Evolutionary conservation across 2,888 invertebrate genomes (phyloP).

Genomic region (Suillia variegata): DNA sequence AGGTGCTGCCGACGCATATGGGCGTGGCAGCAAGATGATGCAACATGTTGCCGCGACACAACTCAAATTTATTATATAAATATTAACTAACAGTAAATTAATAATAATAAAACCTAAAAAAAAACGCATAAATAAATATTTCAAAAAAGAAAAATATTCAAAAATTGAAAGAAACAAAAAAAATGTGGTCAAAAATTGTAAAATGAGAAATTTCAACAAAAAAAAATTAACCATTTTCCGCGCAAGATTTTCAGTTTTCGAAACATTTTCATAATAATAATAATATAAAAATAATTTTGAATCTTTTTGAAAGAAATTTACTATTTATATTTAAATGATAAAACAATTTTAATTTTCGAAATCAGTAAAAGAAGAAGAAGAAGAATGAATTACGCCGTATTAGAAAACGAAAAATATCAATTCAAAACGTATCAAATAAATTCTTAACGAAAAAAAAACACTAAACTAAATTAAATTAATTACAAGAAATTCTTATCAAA

Average conservation of each 20-base stretch:
- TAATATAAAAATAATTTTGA: no score
- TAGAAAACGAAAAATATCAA: not conserved
- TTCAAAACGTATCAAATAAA: conserved; percentile 18
- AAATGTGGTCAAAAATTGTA: conserved; percentile 1
- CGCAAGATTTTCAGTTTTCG: no score
- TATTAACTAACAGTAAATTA: no score
- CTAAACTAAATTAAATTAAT: no score
- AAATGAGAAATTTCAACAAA: not conserved
- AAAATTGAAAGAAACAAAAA: not conserved
- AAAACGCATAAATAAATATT: not conserved
- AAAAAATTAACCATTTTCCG: not conserved
- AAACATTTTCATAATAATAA: no score
- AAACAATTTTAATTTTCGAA: no score
- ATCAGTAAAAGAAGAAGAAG: no score
- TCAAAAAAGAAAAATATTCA: not conserved
- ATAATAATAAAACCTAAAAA: not conserved
- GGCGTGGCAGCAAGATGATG: conserved; percentile 22
- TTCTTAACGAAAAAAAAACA: conserved; percentile 21
- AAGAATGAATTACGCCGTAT: not conserved
- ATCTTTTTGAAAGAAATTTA: no score
- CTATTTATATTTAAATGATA: no score
- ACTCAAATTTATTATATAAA: not conserved
- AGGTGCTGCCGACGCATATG: not conserved
- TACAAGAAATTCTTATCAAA: conserved; percentile 14
- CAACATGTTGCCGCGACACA: conserved; percentile 9